A percentile compares a stretch with the other conserved stretches of the same genome.
Evolutionary conservation across 2,113 vertebrate species (phyloP).

Genomic region (Aptenodytes patagonicus): DNA sequence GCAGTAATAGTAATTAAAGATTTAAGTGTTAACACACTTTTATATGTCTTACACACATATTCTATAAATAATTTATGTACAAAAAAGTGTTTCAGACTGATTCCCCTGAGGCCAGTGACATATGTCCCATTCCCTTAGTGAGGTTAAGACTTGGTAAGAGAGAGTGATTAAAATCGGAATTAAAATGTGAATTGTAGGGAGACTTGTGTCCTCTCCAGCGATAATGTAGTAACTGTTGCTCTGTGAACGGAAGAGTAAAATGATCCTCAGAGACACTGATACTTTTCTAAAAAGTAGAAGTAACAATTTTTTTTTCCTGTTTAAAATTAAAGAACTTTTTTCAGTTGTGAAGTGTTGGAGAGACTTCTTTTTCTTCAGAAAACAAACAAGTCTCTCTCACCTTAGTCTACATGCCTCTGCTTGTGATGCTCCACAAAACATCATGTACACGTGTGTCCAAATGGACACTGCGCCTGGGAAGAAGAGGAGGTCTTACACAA

Average conservation of each 20-base stretch:
- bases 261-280: not conserved
- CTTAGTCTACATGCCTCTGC: not conserved
- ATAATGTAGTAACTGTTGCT: not conserved
- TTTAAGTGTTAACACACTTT: not conserved
- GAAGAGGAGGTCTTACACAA: not conserved
- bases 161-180: not conserved
- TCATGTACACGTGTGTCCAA: not conserved
- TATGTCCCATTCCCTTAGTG: not conserved
- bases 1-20: not conserved
- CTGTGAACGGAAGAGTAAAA: not conserved
- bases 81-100: not conserved
- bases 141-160: not conserved
- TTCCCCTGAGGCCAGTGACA: not conserved
- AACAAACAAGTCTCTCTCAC: not conserved
- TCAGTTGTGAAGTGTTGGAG: not conserved
- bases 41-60: not conserved
- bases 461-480: not conserved
- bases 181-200: not conserved
- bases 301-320: not conserved
- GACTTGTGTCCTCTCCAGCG: not conserved
- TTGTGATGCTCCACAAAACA: not conserved
- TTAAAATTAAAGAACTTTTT: not conserved
- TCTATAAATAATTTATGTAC: slow-evolving; percentile 10
- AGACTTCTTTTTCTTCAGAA: not conserved
- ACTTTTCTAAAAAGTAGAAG: not conserved